These are phyloP conservation scores for Blennius ocellaris DNA, from an alignment of 2,113 vertebrate species.

Conservation along the genomic window DNA sequence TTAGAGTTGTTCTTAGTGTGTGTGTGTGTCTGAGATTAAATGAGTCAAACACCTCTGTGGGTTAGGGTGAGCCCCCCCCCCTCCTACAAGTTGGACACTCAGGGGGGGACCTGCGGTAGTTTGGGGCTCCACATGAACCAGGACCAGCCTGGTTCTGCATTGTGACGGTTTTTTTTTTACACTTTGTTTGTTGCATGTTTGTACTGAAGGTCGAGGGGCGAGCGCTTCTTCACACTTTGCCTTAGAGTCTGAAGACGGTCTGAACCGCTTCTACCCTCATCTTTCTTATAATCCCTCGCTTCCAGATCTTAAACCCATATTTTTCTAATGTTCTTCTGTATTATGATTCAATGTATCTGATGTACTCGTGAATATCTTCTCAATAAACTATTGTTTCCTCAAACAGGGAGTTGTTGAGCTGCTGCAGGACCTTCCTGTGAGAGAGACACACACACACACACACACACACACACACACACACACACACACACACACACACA, in stretches of 20 bases:
- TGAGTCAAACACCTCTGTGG: no score
- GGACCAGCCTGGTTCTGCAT: conserved; percentile 27
- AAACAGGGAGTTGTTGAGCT: conserved; percentile 5
- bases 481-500: no score
- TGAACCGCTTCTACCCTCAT: no score
- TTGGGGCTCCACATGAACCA: conserved; percentile 7
- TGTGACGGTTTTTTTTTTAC: conserved; percentile 7
- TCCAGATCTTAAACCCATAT: conserved; percentile 36
- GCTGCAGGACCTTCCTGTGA: no score
- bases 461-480: no score
- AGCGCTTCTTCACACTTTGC: conserved; percentile 26
- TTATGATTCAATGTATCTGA: conserved; percentile 30
- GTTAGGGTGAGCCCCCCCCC: no score
- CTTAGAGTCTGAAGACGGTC: conserved; percentile 21
- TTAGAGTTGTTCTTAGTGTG: no score
- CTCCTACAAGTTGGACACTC: no score
- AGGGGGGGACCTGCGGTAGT: no score
- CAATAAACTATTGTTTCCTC: conserved; percentile 59
- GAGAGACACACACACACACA: no score
- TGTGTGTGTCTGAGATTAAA: no score
- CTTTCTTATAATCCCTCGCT: conserved; percentile 40
- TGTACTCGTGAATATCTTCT: conserved; percentile 53
- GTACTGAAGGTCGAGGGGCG: conserved; percentile 21
- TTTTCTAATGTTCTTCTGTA: conserved; percentile 54
- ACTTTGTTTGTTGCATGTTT: background rate